Percentiles rank a stretch among this genome's conserved stretches.
Evolutionary conservation across 2,888 invertebrate genomes (phyloP).

Genomic region (Lepidochitona cinerea): DNA sequence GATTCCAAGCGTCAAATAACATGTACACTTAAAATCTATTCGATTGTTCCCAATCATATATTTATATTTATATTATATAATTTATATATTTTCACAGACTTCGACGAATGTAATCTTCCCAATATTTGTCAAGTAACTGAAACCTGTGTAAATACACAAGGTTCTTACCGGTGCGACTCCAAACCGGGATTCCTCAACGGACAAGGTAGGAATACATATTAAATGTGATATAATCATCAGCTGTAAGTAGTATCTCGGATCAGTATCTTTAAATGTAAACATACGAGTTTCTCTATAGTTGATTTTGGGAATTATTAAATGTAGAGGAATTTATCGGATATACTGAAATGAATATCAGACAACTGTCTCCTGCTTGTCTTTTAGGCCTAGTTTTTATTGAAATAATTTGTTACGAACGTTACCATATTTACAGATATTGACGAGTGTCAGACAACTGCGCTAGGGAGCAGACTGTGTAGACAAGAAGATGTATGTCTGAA

Average conservation of each 20-base stretch:
- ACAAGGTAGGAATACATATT: neutral
- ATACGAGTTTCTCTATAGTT: too few relatives aligned
- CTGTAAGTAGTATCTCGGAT: too few relatives aligned
- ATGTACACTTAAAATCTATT: too few relatives aligned
- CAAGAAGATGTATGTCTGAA: neutral
- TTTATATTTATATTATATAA: too few relatives aligned
- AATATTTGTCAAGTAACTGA: neutral
- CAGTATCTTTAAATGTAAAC: too few relatives aligned
- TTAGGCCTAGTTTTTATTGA: neutral
- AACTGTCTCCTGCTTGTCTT: neutral
- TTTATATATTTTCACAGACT: neutral
- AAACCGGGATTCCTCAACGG: neutral
- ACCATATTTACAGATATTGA: neutral
- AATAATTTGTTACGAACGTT: neutral
- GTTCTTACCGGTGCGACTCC: neutral
- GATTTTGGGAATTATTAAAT: too few relatives aligned
- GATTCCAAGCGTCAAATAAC: too few relatives aligned
- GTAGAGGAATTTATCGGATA: neutral
- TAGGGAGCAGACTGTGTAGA: neutral
- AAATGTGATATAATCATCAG: too few relatives aligned
- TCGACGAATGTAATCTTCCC: neutral
- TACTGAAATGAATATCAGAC: too few relatives aligned
- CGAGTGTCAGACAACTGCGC: neutral
- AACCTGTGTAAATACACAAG: neutral
- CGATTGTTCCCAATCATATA: too few relatives aligned